Evolutionary conservation across 30 jellyfish, hydroid and myxozoan genomes (phyloP).

Genomic region (Nemopilema nomurai): DNA sequence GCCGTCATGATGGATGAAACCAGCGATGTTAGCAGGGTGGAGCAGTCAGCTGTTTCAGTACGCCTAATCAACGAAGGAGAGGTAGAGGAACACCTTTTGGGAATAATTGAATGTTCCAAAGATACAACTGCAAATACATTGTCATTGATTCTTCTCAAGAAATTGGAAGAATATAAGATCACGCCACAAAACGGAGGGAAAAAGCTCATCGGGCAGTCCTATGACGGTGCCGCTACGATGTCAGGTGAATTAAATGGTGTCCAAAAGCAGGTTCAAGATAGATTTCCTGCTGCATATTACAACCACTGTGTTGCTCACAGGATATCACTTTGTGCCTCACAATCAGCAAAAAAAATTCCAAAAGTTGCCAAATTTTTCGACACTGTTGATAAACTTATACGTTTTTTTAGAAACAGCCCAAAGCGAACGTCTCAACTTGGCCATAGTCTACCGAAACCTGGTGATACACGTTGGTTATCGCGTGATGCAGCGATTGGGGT

Average conservation of each 20-base stretch:
- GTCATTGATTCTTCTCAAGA: background rate
- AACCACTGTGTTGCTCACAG: slow-evolving; percentile 55
- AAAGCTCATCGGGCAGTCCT: slow-evolving; percentile 49
- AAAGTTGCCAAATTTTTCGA: slow-evolving; percentile 42
- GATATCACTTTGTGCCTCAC: slow-evolving; percentile 45
- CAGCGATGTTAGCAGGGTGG: slow-evolving; percentile 34
- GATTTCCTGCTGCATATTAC: slow-evolving; percentile 38
- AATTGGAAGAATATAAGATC: slow-evolving; percentile 4
- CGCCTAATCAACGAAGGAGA: slow-evolving; percentile 17
- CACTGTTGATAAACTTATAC: slow-evolving; percentile 20
- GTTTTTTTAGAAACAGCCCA: slow-evolving; percentile 39
- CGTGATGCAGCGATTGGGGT: slow-evolving; percentile 53
- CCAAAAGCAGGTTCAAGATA: slow-evolving; percentile 17
- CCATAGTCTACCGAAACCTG: slow-evolving; percentile 44
- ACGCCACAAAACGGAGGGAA: slow-evolving; percentile 24
- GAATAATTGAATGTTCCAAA: background rate
- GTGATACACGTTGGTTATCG: slow-evolving; percentile 44
- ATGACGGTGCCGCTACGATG: slow-evolving; percentile 60
- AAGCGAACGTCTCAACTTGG: slow-evolving; percentile 42
- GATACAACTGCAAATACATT: slow-evolving; percentile 1
- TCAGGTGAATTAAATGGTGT: slow-evolving; percentile 37
- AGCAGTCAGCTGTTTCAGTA: slow-evolving; percentile 43
- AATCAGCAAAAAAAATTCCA: slow-evolving; percentile 35
- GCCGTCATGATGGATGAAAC: slow-evolving; percentile 40
- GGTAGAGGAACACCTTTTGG: slow-evolving; percentile 8